phyloP scores from a whole-genome alignment of 2,888 invertebrate species.

The Hofmannophila pseudospretella region DNA sequence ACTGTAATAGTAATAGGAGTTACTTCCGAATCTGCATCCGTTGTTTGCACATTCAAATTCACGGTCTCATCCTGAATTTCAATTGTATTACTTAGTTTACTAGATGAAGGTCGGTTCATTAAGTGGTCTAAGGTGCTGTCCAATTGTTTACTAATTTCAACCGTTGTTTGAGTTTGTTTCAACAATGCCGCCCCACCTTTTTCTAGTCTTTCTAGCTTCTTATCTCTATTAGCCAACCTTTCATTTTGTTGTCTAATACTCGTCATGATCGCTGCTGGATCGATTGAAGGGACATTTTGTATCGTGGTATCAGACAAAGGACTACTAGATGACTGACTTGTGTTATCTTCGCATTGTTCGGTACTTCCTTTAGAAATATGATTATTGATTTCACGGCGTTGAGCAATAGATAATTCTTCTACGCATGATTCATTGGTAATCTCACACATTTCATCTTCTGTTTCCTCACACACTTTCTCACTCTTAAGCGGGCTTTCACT shows the following conservation, averaged over 20 bases:
- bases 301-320: background rate
- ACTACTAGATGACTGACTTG: background rate
- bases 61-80: background rate
- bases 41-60: too few species aligned
- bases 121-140: constrained; percentile 19
- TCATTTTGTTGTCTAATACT: constrained; percentile 37
- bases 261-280: constrained; percentile 37
- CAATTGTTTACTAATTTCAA: constrained; percentile 15
- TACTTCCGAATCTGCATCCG: background rate
- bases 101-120: constrained; percentile 28
- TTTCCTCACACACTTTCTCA: constrained; percentile 48
- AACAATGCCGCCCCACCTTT: constrained; percentile 14
- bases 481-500: constrained; percentile 40
- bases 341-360: constrained; percentile 2
- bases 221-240: constrained; percentile 17
- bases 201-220: constrained; percentile 18
- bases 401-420: constrained; percentile 29
- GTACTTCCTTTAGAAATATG: background rate
- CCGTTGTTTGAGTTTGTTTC: constrained; percentile 17
- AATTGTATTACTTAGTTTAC: constrained; percentile 8
- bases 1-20: background rate
- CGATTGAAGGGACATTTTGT: constrained; percentile 15
- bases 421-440: constrained; percentile 42
- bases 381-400: constrained; percentile 11
- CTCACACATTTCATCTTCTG: constrained; percentile 60